Base-by-base conservation (phyloP, 2,797 vertebrate species). In the Corythornis leucogaster region DNA sequence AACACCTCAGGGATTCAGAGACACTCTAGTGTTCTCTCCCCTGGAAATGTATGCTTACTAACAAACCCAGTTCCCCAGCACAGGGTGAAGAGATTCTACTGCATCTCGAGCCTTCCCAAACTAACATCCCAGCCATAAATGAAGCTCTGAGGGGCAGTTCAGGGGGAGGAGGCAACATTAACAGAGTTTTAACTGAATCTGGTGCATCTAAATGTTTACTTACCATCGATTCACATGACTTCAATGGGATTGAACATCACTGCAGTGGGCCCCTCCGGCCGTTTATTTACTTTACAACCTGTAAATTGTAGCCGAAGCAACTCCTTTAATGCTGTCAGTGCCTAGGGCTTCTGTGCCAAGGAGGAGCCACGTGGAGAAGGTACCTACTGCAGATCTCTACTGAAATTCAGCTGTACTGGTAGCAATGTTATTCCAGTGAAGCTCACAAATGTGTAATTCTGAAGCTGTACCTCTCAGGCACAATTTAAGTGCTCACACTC, bases 361-460 rank as follows among this genome's bases (percentile, higher is more conserved):
- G 45, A n/a, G 31, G 85, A 57, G 54, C 20, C 8, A 14, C 0
- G 5, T 28, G 55, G 33, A 48, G 35, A 35, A 53, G 22, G 33
- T 19, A 26, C 14, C 19, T 70, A 42, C 26, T 7, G 3, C 1
- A 1, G n/a, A 22, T 63, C 33, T 15, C 25, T 46, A 8, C 0
- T 42, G 42, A 57, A 75, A 40, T 25, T 63, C 38, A 28, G 31
- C 45, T 35, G 19, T 48, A 14, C 57, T 19, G 46, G 16, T 19
- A 14, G 57, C 28, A 59, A 1, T 18, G 13, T 26, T 30, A 30
- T 11, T 70, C 57, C 14, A 16, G 25, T 33, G 25, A 38, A n/a
- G 38, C 6, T 26, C 25, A 24, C 0, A 0, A 22, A 10, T 9
- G 8, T 40, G 14, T 14, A 19, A 51, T 55, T 26, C n/a, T 19